Evolutionary conservation across 2,888 invertebrate genomes (phyloP).

Genomic region (Rambutsinella grinnellia): DNA sequence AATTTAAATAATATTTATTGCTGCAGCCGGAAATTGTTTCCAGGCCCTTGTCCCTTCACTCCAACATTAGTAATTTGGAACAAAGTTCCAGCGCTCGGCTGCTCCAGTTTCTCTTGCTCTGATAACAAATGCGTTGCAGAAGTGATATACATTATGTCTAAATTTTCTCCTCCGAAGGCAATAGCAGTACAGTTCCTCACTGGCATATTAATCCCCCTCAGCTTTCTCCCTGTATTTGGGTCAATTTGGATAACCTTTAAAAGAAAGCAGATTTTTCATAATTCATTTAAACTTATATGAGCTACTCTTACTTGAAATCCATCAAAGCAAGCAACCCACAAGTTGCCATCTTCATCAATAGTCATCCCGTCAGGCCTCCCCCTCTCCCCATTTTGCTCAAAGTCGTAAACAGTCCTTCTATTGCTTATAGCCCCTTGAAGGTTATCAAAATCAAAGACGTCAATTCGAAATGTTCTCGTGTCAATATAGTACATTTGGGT

Average conservation of each 20-base stretch:
- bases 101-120: background rate
- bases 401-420: slow-evolving; percentile 65
- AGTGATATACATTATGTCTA: slow-evolving; percentile 78
- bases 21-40: slow-evolving; percentile 5
- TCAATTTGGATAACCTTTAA: slow-evolving; percentile 77
- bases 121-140: slow-evolving; percentile 21
- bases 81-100: slow-evolving; percentile 23
- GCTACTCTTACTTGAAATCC: slow-evolving; percentile 71
- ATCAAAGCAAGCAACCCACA: slow-evolving; percentile 71
- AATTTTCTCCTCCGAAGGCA: slow-evolving; percentile 77
- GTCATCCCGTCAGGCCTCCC: slow-evolving; percentile 71
- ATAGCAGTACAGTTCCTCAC: slow-evolving; percentile 77
- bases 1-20: too few species aligned
- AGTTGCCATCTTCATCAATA: slow-evolving; percentile 69
- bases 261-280: background rate
- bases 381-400: slow-evolving; percentile 53
- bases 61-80: slow-evolving; percentile 29
- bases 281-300: background rate
- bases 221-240: slow-evolving; percentile 72
- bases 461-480: slow-evolving; percentile 76
- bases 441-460: slow-evolving; percentile 79
- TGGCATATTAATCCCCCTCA: slow-evolving; percentile 75
- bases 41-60: background rate
- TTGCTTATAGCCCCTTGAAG: slow-evolving; percentile 73
- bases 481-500: slow-evolving; percentile 84